Evolutionary conservation across 1,140 invertebrate species (phyloP), one percentile per base, ranked within the genome.

Genomic region (Calephelis nemesis): DNA sequence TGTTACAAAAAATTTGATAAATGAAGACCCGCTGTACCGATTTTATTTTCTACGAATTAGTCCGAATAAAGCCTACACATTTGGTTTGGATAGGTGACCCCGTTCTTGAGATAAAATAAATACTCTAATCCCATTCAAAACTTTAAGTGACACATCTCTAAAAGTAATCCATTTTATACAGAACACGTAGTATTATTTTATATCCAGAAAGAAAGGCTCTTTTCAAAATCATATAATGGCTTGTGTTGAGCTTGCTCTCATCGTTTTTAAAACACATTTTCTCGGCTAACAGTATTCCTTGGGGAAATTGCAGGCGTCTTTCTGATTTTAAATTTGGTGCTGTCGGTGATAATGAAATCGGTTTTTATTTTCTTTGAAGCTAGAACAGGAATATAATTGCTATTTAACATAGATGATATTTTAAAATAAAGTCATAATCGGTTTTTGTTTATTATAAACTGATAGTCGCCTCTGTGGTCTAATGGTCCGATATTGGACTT

Each of bases 281-380:
- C 60, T 49, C 54, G 63, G 63, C 69, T 70, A 73, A 69, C 65
- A 73, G 70, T 19, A 72, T 62, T 74, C 78, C 77, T 78, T 62
- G 11, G 77, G 74, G 78, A 76, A 67, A 72, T 70, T 69, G 15
- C 15, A 19, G 69, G 75, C 72, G 78, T 81, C 69, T 78, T 82
- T 83, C 73, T 81, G 77, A 48, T 66, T 74, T 77, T 73, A 77
- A 73, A 81, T 78, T 71, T 77, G 62, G 49, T 60, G 69, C 73
- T 80, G 76, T 78, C 76, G 72, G 71, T 74, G 77, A 81, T 79
- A 60, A 60, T 30, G 54, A 60, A 60, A 39, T 60, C 11, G 4
- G 40, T 60, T 60, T 60, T 60, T 60, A 82, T 60, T 60, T 40
- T 40, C 54, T 40, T 60, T 60, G 54, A 60, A 58, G 19, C 12